Evolutionary conservation across 2,888 invertebrate species (phyloP), one percentile per base, ranked within the genome.

Genomic region (Chalcis sispes): DNA sequence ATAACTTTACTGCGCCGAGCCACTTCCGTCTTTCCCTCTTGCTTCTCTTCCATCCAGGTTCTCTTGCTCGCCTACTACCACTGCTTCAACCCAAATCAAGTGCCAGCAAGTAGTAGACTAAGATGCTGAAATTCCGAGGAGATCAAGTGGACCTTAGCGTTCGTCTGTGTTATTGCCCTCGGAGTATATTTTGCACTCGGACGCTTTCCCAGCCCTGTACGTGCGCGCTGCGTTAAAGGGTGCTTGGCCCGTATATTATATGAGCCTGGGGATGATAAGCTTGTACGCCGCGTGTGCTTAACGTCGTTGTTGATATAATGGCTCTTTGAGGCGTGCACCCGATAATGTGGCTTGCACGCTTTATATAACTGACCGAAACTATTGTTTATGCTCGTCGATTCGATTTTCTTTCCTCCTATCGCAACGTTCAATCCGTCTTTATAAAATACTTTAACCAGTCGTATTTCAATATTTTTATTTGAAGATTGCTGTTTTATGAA

Each of bases 1-100:
- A 86, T 87, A 87, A 88, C 87, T 88, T 87, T 84, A 84, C 85
- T 83, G 81, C 81, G 79, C 81, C 79, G 46, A 56, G 78, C 18
- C 50, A n/a, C 71, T 42, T 59, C 59, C 2, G 2, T 59, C 48
- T 52, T 50, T 15, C 42, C 29, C 67, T 23, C 67, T 58, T 10
- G n/a, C n/a, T n/a, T 20, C 50, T 50, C 50, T 18, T 20, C 20
- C 69, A 10, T 46, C 25, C 58, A n/a, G n/a, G 1, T 20, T 4
- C 52, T 8, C 46, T 27, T 46, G 4, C 42, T 23, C 42, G 13
- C 58, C 18, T 8, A 58, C 23, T 27, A 25, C 13, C 54, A 18
- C 42, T 62, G 66, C 62, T 69, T 71, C 70, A 70, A 65, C 65
- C 56, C 66, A 71, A 74, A 77, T 77, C 71, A 67, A 74, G 66